Conservation (phyloP, 2,888 invertebrate species). For the Lottia scabra region DNA sequence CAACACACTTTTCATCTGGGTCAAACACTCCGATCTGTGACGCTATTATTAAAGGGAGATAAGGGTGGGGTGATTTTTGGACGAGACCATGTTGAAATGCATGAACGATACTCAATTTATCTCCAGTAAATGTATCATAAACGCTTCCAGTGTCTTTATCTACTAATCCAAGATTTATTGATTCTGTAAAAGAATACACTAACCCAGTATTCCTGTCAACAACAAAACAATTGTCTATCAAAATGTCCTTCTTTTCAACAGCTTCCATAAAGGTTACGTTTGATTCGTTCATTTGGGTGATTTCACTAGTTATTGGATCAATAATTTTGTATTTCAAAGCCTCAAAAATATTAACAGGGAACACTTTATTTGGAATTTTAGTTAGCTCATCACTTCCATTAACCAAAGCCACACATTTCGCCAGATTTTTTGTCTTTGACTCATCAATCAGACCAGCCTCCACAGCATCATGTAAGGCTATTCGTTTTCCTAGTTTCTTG, state of each 20-base stretch:
- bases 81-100: slow-evolving; percentile 34
- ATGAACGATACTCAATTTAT: slow-evolving; percentile 25
- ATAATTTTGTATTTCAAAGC: slow-evolving; percentile 28
- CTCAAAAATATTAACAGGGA: slow-evolving; percentile 28
- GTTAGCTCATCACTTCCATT: background rate
- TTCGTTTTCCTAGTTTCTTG: slow-evolving; percentile 22
- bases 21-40: slow-evolving; percentile 72
- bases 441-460: slow-evolving; percentile 29
- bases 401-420: background rate
- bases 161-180: slow-evolving; percentile 84
- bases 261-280: slow-evolving; percentile 28
- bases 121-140: slow-evolving; percentile 69
- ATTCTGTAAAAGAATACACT: slow-evolving; percentile 70
- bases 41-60: slow-evolving; percentile 31
- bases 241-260: slow-evolving; percentile 21
- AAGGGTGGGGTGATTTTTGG: slow-evolving; percentile 32
- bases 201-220: slow-evolving; percentile 31
- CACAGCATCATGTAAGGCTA: slow-evolving; percentile 34
- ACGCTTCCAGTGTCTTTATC: slow-evolving; percentile 76
- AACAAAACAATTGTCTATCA: slow-evolving; percentile 29
- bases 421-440: slow-evolving; percentile 10
- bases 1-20: slow-evolving; percentile 77
- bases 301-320: slow-evolving; percentile 24
- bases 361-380: background rate
- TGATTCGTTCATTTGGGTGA: slow-evolving; percentile 16